phyloP scores from a whole-genome alignment of 2,888 invertebrate species.

The Deladenus siricidicola region DNA sequence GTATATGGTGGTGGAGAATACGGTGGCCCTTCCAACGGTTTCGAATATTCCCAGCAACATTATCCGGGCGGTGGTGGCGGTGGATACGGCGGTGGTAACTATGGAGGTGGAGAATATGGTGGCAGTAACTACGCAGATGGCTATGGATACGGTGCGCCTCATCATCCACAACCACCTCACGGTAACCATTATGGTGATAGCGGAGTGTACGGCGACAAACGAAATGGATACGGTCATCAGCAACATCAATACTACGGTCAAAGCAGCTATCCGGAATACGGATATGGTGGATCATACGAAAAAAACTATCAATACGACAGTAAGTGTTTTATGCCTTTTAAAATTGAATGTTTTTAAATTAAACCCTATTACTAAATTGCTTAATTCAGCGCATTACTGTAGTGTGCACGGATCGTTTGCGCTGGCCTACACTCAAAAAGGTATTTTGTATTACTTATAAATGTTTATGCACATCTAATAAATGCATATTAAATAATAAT shows the following conservation, averaged over 20 bases:
- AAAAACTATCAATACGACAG: conserved; percentile 12
- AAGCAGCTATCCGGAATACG: background rate
- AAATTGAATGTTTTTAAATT: too few species aligned
- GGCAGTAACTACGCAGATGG: background rate
- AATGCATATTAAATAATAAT: background rate
- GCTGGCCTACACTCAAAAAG: conserved; percentile 18
- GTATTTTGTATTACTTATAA: too few species aligned
- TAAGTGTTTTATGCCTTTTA: conserved; percentile 4
- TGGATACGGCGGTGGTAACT: background rate
- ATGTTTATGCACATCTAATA: too few species aligned
- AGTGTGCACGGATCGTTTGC: conserved; percentile 34
- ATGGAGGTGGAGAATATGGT: background rate
- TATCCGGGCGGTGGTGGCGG: background rate
- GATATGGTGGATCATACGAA: background rate
- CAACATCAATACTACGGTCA: background rate
- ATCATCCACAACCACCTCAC: background rate
- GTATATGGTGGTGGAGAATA: background rate
- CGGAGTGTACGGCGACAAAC: background rate
- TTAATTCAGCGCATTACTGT: conserved; percentile 33
- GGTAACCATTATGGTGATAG: background rate
- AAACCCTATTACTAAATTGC: too few species aligned
- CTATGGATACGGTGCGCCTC: conserved; percentile 2
- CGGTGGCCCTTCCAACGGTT: background rate
- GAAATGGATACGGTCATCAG: background rate
- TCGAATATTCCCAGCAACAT: background rate